Conservation (phyloP, 2,888 invertebrate species). For the Dasysyrphus albostriatus region DNA sequence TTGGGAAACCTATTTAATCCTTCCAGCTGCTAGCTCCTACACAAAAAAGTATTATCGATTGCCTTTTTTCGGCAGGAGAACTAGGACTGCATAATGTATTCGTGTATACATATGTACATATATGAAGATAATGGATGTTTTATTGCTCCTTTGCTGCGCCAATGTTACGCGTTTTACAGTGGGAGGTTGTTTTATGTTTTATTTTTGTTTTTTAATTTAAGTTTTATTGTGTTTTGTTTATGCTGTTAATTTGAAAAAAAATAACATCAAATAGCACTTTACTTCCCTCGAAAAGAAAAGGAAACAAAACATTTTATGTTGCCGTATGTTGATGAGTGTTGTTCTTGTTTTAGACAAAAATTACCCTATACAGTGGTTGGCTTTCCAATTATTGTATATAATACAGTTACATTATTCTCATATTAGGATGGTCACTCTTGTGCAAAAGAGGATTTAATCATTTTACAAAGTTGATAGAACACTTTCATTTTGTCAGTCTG, state of each 20-base stretch:
- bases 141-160: conserved; percentile 17
- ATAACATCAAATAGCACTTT: conserved; percentile 71
- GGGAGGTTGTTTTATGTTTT: conserved; percentile 21
- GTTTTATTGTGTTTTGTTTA: conserved; percentile 67
- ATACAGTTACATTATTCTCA: neutral
- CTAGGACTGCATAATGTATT: conserved; percentile 50
- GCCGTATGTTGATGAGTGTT: conserved; percentile 8
- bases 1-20: neutral
- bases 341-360: conserved; percentile 3
- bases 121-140: conserved; percentile 50
- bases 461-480: neutral
- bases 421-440: neutral
- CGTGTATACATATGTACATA: too few species aligned
- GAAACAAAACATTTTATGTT: neutral
- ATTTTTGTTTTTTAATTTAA: conserved; percentile 54
- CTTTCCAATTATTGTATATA: neutral
- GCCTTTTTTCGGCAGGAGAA: conserved; percentile 31
- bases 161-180: neutral
- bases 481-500: neutral
- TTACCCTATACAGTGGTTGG: neutral
- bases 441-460: neutral
- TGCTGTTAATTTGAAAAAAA: conserved; percentile 58
- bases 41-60: conserved; percentile 68
- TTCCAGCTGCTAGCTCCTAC: neutral
- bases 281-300: conserved; percentile 36